Conservation (phyloP, 2,888 invertebrate genomes). For the Caenorhabditis sp. region DNA sequence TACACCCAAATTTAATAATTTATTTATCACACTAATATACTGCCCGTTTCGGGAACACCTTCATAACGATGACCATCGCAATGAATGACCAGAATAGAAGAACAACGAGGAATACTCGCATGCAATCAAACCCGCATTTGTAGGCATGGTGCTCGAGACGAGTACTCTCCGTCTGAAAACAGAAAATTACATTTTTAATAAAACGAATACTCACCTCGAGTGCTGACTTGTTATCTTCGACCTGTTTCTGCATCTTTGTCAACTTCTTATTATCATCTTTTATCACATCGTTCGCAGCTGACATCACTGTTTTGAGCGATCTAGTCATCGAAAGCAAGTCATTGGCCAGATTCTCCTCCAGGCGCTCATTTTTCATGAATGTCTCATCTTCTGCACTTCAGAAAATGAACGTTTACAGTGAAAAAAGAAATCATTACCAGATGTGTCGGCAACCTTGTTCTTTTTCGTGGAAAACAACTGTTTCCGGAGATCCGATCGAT, state of each 20-base stretch:
- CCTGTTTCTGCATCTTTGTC: conserved; percentile 71
- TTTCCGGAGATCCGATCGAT: conserved; percentile 75
- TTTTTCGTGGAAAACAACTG: conserved; percentile 69
- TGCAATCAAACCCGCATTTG: conserved; percentile 78
- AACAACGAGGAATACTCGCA: conserved; percentile 74
- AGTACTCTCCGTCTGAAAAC: conserved; percentile 66
- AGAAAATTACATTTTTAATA: not conserved
- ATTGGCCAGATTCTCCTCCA: conserved; percentile 94
- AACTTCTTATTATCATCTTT: conserved; percentile 88
- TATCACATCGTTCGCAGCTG: conserved; percentile 92
- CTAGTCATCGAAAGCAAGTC: conserved; percentile 94
- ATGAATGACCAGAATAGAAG: conserved; percentile 77
- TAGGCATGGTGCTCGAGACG: conserved; percentile 78
- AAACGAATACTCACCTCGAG: conserved; percentile 51
- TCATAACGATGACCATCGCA: conserved; percentile 73
- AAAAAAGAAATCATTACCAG: conserved; percentile 7
- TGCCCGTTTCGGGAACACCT: conserved; percentile 69
- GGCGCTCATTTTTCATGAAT: conserved; percentile 91
- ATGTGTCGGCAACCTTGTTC: conserved; percentile 19
- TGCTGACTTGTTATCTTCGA: conserved; percentile 72
- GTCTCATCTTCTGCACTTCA: conserved; percentile 86
- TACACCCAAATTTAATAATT: conserved; percentile 9
- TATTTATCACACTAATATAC: conserved; percentile 20
- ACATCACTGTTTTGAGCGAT: conserved; percentile 93
- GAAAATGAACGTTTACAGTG: too few species aligned